Conservation (phyloP, 2,888 invertebrate species). For the Diarsia dahlii region DNA sequence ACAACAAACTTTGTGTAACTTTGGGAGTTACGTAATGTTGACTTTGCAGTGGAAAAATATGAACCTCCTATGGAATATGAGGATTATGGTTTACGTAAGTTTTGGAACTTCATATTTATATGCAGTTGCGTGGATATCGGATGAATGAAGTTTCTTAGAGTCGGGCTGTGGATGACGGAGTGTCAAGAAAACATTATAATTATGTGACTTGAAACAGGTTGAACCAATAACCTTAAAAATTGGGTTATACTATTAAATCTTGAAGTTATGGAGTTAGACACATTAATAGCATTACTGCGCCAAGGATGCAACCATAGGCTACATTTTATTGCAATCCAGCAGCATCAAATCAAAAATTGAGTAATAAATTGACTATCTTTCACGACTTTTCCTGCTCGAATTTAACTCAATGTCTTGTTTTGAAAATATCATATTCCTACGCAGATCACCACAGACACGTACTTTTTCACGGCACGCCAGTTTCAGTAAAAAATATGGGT, state of each 20-base stretch:
- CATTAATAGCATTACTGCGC: not conserved
- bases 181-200: not conserved
- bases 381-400: not conserved
- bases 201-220: not conserved
- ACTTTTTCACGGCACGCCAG: not conserved
- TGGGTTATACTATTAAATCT: not conserved
- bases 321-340: not conserved
- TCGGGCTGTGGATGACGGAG: no score
- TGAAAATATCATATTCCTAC: not conserved
- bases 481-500: not conserved
- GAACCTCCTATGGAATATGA: not conserved
- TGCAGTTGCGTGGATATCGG: not conserved
- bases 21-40: conserved; percentile 38
- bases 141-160: not conserved
- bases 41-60: conserved; percentile 36
- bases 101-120: not conserved
- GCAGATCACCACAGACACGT: not conserved
- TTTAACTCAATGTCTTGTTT: not conserved
- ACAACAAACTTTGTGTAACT: conserved; percentile 61
- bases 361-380: not conserved
- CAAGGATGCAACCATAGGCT: not conserved
- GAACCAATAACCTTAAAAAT: not conserved
- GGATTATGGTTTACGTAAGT: not conserved
- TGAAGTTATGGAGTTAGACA: not conserved
- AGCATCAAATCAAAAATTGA: not conserved